Conservation (phyloP, 2,888 invertebrate species). For the Hirtodrosophila trivittata region DNA sequence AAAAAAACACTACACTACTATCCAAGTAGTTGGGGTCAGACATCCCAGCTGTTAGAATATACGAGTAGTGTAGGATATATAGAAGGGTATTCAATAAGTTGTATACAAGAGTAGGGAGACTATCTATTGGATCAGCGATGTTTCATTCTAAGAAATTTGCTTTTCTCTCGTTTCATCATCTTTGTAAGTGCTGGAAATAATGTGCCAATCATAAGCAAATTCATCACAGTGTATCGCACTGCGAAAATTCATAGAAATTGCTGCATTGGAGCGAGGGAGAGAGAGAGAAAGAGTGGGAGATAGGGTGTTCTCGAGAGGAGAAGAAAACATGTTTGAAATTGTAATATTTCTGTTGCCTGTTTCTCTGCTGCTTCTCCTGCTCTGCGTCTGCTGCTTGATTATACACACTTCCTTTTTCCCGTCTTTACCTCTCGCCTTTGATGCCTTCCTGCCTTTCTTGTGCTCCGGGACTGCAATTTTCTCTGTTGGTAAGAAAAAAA, state of each 20-base stretch:
- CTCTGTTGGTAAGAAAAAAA: constrained; percentile 4
- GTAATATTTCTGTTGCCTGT: constrained; percentile 42
- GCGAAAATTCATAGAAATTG: background rate
- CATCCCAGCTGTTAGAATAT: too few species aligned
- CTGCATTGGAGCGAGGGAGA: background rate
- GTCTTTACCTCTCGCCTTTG: background rate
- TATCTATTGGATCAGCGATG: too few species aligned
- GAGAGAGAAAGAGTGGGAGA: constrained; percentile 1
- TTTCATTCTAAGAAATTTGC: too few species aligned
- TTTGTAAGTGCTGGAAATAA: too few species aligned
- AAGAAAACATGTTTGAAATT: constrained; percentile 58
- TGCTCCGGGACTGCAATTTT: constrained; percentile 19
- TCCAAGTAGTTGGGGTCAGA: too few species aligned
- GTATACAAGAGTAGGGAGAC: too few species aligned
- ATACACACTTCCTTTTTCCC: background rate
- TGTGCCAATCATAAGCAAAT: too few species aligned
- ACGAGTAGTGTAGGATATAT: too few species aligned
- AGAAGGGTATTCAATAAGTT: too few species aligned
- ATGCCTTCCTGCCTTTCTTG: background rate
- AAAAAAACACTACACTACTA: constrained; percentile 2
- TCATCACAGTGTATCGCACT: constrained; percentile 37
- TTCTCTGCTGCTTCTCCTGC: constrained; percentile 7
- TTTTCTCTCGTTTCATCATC: too few species aligned
- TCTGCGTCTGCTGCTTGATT: constrained; percentile 20
- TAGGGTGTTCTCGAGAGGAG: constrained; percentile 13